Evolutionary conservation across 1,140 invertebrate species (phyloP), one percentile per base, ranked within the genome.

Genomic region (Mycetomoellerius zeteki): DNA sequence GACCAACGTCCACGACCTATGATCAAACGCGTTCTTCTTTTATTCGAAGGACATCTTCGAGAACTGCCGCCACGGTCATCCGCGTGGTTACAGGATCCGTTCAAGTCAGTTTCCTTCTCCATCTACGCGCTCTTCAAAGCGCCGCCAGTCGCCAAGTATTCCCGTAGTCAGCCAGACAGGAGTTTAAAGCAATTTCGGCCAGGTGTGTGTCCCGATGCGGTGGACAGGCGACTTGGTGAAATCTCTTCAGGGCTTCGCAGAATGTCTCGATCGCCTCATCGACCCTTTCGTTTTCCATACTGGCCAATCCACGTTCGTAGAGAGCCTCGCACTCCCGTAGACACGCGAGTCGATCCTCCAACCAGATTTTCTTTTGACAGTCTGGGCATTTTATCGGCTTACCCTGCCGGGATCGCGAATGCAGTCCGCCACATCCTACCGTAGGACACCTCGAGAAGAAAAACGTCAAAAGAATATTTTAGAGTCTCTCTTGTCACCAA

Each of bases 161-260:
- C 14, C 96, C 96, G 21, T 90, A 91, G 37, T 95, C 90, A 0
- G 96, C 95, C 87, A 95, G 95, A 90, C 96, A 97, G 8, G 96
- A 95, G 0, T 95, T 94, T 67, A 97, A 91, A 1, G 96, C 96
- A 87, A 97, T 96, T 92, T 97, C 96, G 0, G 96, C 97, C 24
- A 96, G 91, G 27, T 97, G 96, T 0, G 96, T 96, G 67, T 96
- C 95, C 54, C 95, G 95, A 86, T 97, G 96, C 0, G 97, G 97
- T 1, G 96, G 94, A 2, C 93, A 91, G 0, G 96, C 96, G 3
- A 96, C 93, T 89, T 88, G 91, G 65, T 96, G 95, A 90, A 95
- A 96, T 14, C 85, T 91, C 47, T 93, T 92, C 16, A 95, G 84
- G 6, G 93, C 94, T 7, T 95, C 90, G 54, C 95, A 95, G 88